Percentiles rank a stretch among this genome's conserved stretches.
Conservation (phyloP, 2,113 vertebrate species). For the Ifrita kowaldi region DNA sequence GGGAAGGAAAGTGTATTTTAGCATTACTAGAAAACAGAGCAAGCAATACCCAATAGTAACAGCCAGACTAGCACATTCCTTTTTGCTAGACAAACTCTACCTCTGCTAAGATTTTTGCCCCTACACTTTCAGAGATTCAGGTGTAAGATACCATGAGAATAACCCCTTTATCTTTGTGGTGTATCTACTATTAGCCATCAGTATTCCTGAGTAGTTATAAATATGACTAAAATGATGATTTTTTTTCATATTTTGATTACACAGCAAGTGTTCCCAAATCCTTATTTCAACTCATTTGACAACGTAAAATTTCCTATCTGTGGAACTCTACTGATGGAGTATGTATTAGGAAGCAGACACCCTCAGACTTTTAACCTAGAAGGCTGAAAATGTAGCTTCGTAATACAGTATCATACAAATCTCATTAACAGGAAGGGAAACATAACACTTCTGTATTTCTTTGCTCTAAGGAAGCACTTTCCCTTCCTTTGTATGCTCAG, state of each 20-base stretch:
- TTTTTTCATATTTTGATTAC: not conserved
- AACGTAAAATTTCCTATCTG: not conserved
- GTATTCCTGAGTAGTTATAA: not conserved
- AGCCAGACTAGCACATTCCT: not conserved
- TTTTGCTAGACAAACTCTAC: not conserved
- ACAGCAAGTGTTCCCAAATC: not conserved
- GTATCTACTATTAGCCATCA: not conserved
- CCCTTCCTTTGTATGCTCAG: not conserved
- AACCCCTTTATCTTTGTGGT: not conserved
- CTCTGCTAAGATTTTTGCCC: not conserved
- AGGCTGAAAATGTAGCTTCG: not conserved
- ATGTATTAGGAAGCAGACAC: not conserved
- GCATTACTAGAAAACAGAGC: not conserved
- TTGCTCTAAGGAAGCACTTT: not conserved
- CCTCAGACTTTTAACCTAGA: not conserved
- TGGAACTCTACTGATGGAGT: not conserved
- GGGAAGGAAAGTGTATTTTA: not conserved
- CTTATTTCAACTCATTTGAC: not conserved
- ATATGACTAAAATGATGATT: accelerated
- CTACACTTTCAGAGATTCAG: not conserved
- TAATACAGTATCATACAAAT: not conserved
- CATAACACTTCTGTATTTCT: accelerated
- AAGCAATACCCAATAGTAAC: not conserved
- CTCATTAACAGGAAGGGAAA: not conserved
- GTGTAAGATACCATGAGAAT: not conserved